A percentile compares a stretch with the other conserved stretches of the same genome.
phyloP scores from a whole-genome alignment of 1,140 invertebrate species.

The Paraescarpia echinospica region DNA sequence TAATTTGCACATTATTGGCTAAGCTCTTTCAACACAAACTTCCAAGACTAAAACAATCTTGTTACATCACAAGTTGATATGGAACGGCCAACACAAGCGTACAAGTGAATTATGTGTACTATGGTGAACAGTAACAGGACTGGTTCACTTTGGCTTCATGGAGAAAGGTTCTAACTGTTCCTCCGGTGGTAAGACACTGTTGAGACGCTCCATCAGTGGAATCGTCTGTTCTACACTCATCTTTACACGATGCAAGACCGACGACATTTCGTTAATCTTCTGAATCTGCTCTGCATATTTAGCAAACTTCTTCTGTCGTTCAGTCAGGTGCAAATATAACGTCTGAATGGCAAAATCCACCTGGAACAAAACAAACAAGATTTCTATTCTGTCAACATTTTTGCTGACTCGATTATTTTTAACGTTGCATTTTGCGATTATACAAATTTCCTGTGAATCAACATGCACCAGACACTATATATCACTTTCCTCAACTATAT shows the following conservation, averaged over 20 bases:
- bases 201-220: conserved; percentile 80
- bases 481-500: too few relatives aligned
- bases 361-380: conserved; percentile 55
- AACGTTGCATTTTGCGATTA: too few relatives aligned
- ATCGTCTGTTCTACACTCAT: conserved; percentile 80
- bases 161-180: conserved; percentile 83
- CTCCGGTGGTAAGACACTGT: conserved; percentile 78
- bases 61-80: neutral
- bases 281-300: conserved; percentile 81
- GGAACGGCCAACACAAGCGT: neutral
- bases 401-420: too few relatives aligned
- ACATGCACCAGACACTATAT: too few relatives aligned
- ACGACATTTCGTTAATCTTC: conserved; percentile 75
- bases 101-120: neutral
- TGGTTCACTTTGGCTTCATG: conserved; percentile 25
- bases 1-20: neutral
- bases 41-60: neutral
- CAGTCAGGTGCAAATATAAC: conserved; percentile 70
- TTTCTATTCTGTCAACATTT: too few relatives aligned
- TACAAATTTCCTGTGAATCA: too few relatives aligned
- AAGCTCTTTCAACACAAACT: neutral
- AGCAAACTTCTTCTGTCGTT: conserved; percentile 80
- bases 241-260: conserved; percentile 80
- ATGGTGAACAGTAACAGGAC: neutral
- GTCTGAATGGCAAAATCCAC: conserved; percentile 74